Percentiles rank a stretch among this genome's conserved stretches.
These are phyloP conservation scores for Uropetala carovei DNA, from an alignment of 2,888 invertebrate genomes.

Conservation along the genomic window DNA sequence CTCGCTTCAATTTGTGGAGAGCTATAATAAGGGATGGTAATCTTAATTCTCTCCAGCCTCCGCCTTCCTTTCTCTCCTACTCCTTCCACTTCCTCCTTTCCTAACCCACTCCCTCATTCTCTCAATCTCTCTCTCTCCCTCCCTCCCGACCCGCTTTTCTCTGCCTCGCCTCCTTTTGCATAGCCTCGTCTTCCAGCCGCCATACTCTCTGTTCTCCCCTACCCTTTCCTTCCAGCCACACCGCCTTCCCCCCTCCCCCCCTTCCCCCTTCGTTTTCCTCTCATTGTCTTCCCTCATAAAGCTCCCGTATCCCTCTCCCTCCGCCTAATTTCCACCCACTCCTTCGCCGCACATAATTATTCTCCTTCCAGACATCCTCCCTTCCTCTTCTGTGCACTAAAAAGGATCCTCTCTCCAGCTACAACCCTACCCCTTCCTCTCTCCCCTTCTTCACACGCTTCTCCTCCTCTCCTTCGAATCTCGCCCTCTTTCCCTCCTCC, in stretches of 20 bases:
- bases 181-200: neutral
- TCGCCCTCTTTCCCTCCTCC: neutral
- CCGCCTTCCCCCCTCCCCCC: neutral
- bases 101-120: neutral
- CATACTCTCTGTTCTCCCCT: neutral
- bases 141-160: neutral
- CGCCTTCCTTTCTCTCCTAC: neutral
- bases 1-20: conserved; percentile 15
- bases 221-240: neutral
- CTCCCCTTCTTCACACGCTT: neutral
- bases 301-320: conserved; percentile 36
- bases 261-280: neutral
- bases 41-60: conserved; percentile 47
- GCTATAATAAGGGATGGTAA: conserved; percentile 40
- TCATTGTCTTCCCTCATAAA: conserved; percentile 53
- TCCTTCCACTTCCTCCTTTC: neutral
- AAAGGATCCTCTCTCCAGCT: neutral
- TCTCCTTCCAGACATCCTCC: neutral
- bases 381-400: neutral
- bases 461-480: neutral
- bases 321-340: conserved; percentile 54
- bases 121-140: neutral
- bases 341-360: conserved; percentile 50
- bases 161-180: neutral
- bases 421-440: neutral